Evolutionary conservation across 2,113 vertebrate genomes (phyloP).

Genomic region (Onychorhynchus coronatus): DNA sequence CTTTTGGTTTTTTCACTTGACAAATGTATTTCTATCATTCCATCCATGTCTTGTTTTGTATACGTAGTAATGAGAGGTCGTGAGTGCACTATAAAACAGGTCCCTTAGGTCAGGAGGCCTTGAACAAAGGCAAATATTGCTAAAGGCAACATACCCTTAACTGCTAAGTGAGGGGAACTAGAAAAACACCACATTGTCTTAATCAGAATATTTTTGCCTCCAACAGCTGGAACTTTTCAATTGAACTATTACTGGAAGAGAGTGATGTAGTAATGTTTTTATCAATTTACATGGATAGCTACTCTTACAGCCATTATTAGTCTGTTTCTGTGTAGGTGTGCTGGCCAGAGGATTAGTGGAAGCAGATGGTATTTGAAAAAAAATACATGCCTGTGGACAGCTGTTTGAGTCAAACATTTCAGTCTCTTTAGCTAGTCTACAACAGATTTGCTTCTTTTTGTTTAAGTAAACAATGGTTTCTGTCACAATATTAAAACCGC

Average conservation of each 20-base stretch:
- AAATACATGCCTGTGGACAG: neutral
- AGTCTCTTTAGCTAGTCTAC: neutral
- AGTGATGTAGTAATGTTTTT: neutral
- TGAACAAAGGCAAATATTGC: constrained; percentile 46
- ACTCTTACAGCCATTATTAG: neutral
- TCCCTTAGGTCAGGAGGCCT: constrained; percentile 1
- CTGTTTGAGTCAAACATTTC: neutral
- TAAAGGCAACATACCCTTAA: constrained; percentile 17
- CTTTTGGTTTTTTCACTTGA: neutral
- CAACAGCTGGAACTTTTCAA: constrained; percentile 23
- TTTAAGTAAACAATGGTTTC: neutral
- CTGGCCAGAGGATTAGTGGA: neutral
- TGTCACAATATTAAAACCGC: neutral
- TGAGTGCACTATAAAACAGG: neutral
- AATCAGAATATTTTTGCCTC: neutral
- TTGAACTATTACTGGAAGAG: neutral
- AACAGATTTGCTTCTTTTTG: neutral
- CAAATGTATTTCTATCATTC: neutral
- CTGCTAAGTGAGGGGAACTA: constrained; percentile 4
- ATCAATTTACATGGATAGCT: neutral
- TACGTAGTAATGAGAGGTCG: neutral
- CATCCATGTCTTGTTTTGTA: neutral
- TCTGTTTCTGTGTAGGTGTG: neutral
- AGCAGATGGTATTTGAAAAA: neutral
- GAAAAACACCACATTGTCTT: constrained; percentile 13